Conservation (phyloP, 2,113 vertebrate genomes). For the Cygnus atratus region DNA sequence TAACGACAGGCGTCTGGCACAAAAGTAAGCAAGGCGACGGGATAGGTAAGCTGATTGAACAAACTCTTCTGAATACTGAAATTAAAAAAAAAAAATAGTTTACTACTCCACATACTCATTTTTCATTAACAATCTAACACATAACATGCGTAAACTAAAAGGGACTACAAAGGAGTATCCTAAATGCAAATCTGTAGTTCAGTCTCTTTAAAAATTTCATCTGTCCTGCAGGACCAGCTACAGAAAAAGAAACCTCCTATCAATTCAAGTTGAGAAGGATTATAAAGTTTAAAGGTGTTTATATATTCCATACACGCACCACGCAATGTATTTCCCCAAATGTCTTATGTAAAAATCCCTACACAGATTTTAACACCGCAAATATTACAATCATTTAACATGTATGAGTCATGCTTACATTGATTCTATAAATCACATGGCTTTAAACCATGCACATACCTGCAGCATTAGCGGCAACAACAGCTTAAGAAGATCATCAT, state of each 20-base stretch:
- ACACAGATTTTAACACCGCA: not conserved
- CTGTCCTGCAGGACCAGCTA: not conserved
- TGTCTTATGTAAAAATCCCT: not conserved
- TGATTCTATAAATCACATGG: not conserved
- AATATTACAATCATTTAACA: not conserved
- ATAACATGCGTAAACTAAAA: not conserved
- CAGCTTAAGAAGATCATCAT: slow-evolving; percentile 80
- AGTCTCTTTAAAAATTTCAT: not conserved
- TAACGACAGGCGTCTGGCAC: slow-evolving; percentile 75
- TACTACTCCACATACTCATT: not conserved
- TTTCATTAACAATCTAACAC: not conserved
- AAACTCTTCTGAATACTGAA: slow-evolving; percentile 81
- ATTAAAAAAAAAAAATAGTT: not conserved
- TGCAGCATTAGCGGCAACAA: slow-evolving; percentile 77
- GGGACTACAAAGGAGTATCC: not conserved
- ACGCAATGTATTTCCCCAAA: not conserved
- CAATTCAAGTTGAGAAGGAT: not conserved
- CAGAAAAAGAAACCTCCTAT: not conserved
- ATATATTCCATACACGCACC: not conserved
- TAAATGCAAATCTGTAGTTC: not conserved
- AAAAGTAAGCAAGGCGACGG: slow-evolving; percentile 80
- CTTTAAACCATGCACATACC: slow-evolving; percentile 36
- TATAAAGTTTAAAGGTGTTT: not conserved
- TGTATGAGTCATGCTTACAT: fast-evolving
- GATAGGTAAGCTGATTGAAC: slow-evolving; percentile 83